A percentile compares a stretch with the other conserved stretches of the same genome.
These are phyloP conservation scores for Phainopepla nitens DNA, from an alignment of 2,113 vertebrate species.

Conservation along the genomic window DNA sequence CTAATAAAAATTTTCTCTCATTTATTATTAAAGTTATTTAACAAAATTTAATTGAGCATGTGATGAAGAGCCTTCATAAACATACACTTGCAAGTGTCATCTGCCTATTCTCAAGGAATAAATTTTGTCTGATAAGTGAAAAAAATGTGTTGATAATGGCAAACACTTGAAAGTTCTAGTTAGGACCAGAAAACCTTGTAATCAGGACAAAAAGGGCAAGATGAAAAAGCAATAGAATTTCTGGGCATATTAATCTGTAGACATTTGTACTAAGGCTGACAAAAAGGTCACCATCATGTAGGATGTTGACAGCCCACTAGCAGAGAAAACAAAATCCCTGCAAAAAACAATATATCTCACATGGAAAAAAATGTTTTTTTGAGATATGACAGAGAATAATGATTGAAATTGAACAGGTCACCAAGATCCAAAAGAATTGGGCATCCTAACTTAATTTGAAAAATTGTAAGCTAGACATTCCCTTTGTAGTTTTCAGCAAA, in stretches of 20 bases:
- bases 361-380: not conserved
- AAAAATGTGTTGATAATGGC: not conserved
- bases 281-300: not conserved
- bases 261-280: not conserved
- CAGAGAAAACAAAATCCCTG: not conserved
- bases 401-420: not conserved
- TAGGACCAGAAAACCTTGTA: not conserved
- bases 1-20: not conserved
- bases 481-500: slow-evolving; percentile 36
- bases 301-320: not conserved
- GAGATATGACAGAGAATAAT: not conserved
- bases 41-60: not conserved
- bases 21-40: not conserved
- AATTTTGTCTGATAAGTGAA: not conserved
- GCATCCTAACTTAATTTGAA: not conserved
- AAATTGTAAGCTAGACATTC: not conserved
- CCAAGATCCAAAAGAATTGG: not conserved
- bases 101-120: not conserved
- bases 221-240: not conserved
- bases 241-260: not conserved
- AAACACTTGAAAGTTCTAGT: not conserved
- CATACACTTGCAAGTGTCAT: not conserved
- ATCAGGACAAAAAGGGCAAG: not conserved
- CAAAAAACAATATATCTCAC: not conserved
- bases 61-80: not conserved